phyloP scores from a whole-genome alignment of 2,113 vertebrate species.

The Tragelaphus strepsiceros region DNA sequence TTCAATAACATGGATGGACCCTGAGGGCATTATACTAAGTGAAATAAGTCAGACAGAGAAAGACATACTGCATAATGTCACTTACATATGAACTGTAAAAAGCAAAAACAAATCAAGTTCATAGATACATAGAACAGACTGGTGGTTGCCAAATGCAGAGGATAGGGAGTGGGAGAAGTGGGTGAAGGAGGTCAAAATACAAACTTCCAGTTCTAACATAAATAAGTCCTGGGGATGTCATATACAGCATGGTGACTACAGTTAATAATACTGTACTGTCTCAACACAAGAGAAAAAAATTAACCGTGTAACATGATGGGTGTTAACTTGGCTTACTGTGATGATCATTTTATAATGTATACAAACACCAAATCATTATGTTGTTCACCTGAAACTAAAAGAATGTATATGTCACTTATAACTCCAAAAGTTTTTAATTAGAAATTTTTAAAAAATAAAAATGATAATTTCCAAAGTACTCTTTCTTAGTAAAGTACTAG shows the following conservation, averaged over 20 bases:
- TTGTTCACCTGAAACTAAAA: neutral
- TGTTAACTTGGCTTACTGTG: neutral
- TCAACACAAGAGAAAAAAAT: neutral
- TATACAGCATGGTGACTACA: neutral
- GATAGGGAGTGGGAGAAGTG: neutral
- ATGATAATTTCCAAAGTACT: neutral
- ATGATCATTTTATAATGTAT: neutral
- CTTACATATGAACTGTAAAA: neutral
- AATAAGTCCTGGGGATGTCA: neutral
- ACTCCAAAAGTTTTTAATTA: neutral
- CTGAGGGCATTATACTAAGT: neutral
- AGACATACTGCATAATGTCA: neutral
- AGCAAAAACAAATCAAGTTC: neutral
- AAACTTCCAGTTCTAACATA: neutral
- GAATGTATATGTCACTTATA: neutral
- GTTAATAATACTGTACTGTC: neutral
- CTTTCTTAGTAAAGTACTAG: neutral
- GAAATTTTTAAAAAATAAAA: neutral
- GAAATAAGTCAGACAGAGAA: neutral
- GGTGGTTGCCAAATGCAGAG: neutral
- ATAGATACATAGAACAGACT: neutral
- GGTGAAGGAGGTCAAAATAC: neutral
- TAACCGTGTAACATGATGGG: neutral
- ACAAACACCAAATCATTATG: neutral
- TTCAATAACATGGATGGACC: neutral